phyloP scores from a whole-genome alignment of 2,113 vertebrate species.

The Aplodontia rufa region DNA sequence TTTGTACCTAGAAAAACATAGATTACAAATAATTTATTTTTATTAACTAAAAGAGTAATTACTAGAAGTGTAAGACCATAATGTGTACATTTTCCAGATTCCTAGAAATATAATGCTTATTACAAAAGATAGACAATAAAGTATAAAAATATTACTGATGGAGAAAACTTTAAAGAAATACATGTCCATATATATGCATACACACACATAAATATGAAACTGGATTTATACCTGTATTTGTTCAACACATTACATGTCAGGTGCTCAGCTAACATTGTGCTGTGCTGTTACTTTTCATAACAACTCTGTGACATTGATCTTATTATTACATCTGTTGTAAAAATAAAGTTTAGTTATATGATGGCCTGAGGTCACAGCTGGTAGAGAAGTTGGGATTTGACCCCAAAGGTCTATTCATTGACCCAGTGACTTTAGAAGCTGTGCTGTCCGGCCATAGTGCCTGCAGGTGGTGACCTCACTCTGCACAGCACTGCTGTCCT shows the following conservation, averaged over 20 bases:
- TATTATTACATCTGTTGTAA: background rate
- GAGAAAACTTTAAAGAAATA: background rate
- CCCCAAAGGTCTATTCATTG: background rate
- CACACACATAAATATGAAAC: background rate
- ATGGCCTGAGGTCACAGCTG: background rate
- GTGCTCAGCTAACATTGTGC: background rate
- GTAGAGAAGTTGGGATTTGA: background rate
- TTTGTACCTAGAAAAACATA: conserved; percentile 23
- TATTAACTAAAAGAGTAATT: background rate
- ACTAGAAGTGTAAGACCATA: background rate
- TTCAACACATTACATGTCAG: background rate
- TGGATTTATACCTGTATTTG: background rate
- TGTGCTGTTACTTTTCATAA: background rate
- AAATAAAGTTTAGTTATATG: background rate
- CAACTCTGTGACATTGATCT: background rate
- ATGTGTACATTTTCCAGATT: background rate
- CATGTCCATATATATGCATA: too few species aligned
- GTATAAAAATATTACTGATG: background rate
- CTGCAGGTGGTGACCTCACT: background rate
- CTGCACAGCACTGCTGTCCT: background rate
- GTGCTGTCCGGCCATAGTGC: fast-evolving
- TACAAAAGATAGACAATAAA: background rate
- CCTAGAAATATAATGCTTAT: background rate
- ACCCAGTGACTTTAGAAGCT: background rate
- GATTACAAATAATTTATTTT: background rate